These are phyloP conservation scores for Nothura maculosa DNA, from an alignment of 2,797 vertebrate genomes.

Conservation along the genomic window DNA sequence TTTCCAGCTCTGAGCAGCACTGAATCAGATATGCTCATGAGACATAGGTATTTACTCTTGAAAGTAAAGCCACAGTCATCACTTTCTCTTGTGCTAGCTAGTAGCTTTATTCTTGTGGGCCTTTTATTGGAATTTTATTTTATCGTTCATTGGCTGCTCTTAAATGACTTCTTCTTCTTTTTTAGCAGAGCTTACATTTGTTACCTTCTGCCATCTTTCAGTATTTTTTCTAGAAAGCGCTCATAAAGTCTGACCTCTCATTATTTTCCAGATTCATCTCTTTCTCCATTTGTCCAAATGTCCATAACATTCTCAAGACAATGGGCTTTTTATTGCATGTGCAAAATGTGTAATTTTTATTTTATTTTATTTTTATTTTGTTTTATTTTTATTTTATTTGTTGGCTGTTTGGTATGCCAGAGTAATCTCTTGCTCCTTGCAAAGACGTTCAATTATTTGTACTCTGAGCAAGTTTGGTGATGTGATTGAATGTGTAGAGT, in stretches of 20 bases:
- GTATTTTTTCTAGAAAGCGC: neutral
- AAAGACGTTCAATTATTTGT: neutral
- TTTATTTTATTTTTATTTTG: neutral
- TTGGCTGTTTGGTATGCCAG: rapidly evolving
- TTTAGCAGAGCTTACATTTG: neutral
- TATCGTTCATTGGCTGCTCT: neutral
- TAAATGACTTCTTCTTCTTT: neutral
- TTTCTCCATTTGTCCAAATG: neutral
- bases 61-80: neutral
- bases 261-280: neutral
- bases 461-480: neutral
- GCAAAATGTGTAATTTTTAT: neutral
- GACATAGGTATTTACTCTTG: neutral
- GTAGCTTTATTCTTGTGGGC: neutral
- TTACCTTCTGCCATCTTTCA: neutral
- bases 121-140: neutral
- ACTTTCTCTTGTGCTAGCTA: neutral
- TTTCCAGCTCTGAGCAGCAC: rapidly evolving
- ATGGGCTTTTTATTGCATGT: neutral
- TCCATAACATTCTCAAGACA: neutral
- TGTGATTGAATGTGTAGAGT: neutral
- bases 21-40: rapidly evolving
- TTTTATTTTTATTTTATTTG: neutral
- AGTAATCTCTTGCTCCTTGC: neutral
- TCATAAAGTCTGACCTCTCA: rapidly evolving